Conservation (phyloP, 2,797 vertebrate genomes). For the Eurystomus glaucurus region DNA sequence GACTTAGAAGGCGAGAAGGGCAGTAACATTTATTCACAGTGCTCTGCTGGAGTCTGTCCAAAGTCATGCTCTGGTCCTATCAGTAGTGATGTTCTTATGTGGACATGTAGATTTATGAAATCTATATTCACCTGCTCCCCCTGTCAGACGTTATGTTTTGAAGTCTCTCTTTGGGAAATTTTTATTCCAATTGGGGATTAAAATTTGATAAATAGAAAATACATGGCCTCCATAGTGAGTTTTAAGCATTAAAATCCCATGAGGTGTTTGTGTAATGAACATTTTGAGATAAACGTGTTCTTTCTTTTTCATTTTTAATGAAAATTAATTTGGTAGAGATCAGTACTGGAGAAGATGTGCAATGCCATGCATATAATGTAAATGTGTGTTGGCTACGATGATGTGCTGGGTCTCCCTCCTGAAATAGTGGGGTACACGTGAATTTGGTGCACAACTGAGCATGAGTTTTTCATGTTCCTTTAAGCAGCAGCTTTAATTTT, state of each 20-base stretch:
- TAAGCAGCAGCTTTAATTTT: neutral
- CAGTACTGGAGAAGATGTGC: neutral
- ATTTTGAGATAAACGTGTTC: neutral
- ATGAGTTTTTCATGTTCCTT: neutral
- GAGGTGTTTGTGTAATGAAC: neutral
- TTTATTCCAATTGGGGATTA: neutral
- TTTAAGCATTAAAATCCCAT: neutral
- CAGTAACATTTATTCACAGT: neutral
- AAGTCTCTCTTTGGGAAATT: neutral
- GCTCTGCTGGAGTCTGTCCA: neutral
- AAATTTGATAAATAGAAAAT: neutral
- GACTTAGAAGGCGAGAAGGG: rapidly evolving
- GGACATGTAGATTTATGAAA: neutral
- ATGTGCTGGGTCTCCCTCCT: neutral
- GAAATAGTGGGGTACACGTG: neutral
- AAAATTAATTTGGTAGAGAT: neutral
- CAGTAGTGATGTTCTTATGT: neutral
- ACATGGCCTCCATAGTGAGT: rapidly evolving
- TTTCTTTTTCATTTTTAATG: neutral
- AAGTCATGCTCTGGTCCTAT: neutral
- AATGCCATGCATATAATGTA: neutral
- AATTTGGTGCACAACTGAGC: neutral
- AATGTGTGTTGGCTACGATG: neutral
- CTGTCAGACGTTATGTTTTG: neutral
- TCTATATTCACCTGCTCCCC: neutral